These are phyloP conservation scores for Hylaeus volcanicus DNA, from an alignment of 1,140 invertebrate species.

Conservation along the genomic window DNA sequence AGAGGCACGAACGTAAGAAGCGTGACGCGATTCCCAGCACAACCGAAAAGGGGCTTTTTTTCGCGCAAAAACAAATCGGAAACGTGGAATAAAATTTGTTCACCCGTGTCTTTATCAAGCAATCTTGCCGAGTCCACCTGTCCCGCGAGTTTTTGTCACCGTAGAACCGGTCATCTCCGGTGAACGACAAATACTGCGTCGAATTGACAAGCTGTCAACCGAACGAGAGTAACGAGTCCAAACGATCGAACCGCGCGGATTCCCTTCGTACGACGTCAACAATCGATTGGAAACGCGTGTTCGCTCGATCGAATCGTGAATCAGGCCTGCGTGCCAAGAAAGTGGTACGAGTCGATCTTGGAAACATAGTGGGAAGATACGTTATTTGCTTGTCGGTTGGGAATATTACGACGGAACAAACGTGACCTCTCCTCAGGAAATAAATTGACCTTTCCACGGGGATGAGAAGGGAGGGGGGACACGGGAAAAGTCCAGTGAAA, in stretches of 20 bases:
- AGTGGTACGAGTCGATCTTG: conserved; percentile 27
- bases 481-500: not conserved
- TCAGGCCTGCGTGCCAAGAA: conserved; percentile 24
- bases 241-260: not conserved
- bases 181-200: not conserved
- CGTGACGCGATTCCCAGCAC: too few relatives aligned
- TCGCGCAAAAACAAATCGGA: too few relatives aligned
- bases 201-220: not conserved
- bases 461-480: not conserved
- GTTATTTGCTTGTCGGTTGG: conserved; percentile 43
- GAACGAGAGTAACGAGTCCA: not conserved
- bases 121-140: not conserved
- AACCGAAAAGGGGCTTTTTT: too few relatives aligned
- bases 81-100: too few relatives aligned
- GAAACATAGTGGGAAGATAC: conserved; percentile 18
- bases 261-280: conserved; percentile 10
- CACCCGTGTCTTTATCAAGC: too few relatives aligned
- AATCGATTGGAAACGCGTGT: conserved; percentile 27
- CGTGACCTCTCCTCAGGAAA: conserved; percentile 18
- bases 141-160: not conserved
- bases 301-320: conserved; percentile 26
- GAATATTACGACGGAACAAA: conserved; percentile 17
- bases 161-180: not conserved
- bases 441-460: conserved; percentile 14
- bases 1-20: too few relatives aligned